Percentiles rank a stretch among this genome's conserved stretches.
Conservation (phyloP, 2,797 vertebrate species). For the Enteromius anoplus region DNA sequence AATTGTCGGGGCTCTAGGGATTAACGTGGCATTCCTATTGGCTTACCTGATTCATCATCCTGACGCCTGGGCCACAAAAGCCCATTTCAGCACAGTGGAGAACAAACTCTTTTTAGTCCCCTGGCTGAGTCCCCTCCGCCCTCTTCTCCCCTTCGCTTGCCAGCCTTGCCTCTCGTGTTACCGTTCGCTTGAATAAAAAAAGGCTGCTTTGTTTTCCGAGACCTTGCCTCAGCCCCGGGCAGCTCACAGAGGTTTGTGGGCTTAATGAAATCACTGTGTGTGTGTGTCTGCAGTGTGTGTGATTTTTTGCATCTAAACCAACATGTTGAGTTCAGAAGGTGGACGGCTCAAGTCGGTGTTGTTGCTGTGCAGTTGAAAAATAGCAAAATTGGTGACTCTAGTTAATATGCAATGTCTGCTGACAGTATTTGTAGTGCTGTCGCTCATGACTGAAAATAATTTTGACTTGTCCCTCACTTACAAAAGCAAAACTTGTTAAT, state of each 20-base stretch:
- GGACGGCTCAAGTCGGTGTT: neutral
- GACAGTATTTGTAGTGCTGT: neutral
- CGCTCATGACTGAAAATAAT: neutral
- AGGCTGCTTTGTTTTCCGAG: constrained; percentile 70
- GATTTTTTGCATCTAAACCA: constrained; percentile 29
- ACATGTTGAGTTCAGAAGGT: constrained; percentile 15
- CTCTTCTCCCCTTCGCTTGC: constrained; percentile 19
- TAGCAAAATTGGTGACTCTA: neutral
- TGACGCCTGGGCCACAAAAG: constrained; percentile 65
- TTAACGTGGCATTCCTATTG: constrained; percentile 61
- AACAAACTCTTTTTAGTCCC: constrained; percentile 63
- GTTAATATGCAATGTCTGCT: neutral
- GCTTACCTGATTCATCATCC: constrained; percentile 66
- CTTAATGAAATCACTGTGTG: constrained; percentile 36
- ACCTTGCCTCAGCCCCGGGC: constrained; percentile 17
- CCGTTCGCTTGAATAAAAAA: constrained; percentile 69
- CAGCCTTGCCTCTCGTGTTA: constrained; percentile 70
- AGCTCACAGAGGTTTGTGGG: constrained; percentile 31
- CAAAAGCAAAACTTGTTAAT: neutral
- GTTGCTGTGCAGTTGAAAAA: neutral
- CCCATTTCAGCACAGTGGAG: constrained; percentile 64
- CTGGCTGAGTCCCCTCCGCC: constrained; percentile 60
- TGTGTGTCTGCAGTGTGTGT: constrained; percentile 14
- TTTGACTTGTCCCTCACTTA: neutral
- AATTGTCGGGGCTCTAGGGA: constrained; percentile 29